These are phyloP conservation scores for Stigmatopora nigra DNA, from an alignment of 2,113 vertebrate species.

Conservation along the genomic window DNA sequence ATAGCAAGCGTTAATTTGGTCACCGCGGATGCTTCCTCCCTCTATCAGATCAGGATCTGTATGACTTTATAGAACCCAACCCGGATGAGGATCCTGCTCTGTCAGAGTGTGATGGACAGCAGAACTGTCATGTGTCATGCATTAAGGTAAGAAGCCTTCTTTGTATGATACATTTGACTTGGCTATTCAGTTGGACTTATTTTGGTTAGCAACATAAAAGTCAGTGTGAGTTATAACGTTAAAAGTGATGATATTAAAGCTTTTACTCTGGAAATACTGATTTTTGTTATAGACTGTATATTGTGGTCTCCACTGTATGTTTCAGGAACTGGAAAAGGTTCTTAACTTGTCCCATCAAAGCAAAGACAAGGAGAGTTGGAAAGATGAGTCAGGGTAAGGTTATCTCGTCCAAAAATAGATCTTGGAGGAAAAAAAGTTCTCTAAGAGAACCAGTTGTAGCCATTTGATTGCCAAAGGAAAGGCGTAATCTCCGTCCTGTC, in stretches of 20 bases:
- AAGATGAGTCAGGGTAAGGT: conserved; percentile 81
- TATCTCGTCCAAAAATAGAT: too few relatives aligned
- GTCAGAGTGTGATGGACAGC: conserved; percentile 79
- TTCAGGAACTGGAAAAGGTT: conserved; percentile 81
- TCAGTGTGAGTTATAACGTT: too few relatives aligned
- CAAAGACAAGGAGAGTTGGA: conserved; percentile 79
- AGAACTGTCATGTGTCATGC: conserved; percentile 75
- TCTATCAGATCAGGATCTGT: conserved; percentile 85
- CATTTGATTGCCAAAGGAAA: too few relatives aligned
- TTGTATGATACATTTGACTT: too few relatives aligned
- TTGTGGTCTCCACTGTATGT: conserved; percentile 12
- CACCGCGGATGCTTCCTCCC: conserved; percentile 63
- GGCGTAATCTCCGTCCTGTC: not conserved
- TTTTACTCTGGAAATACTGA: not conserved
- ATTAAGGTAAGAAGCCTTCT: conserved; percentile 75
- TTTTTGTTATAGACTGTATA: not conserved
- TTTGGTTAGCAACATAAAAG: not conserved
- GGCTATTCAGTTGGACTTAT: too few relatives aligned
- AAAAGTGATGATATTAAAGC: not conserved
- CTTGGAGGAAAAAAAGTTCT: too few relatives aligned
- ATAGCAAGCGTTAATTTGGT: conserved; percentile 44
- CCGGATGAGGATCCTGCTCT: conserved; percentile 78
- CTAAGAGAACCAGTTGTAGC: too few relatives aligned
- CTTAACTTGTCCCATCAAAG: conserved; percentile 79
- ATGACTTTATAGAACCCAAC: conserved; percentile 87